Evolutionary conservation across 1,140 invertebrate species (phyloP).

Genomic region (Aphidius ervi): DNA sequence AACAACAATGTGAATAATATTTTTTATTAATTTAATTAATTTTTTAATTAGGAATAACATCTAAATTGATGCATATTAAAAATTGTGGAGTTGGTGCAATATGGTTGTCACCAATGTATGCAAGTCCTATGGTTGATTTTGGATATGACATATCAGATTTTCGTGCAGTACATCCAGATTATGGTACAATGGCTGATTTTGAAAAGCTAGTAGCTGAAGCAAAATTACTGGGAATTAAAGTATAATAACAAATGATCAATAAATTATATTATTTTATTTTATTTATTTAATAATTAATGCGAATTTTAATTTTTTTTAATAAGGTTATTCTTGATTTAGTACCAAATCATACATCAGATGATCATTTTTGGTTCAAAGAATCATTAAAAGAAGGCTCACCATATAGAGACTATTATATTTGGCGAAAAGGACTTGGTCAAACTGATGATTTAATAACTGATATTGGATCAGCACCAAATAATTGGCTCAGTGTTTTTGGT

Average conservation of each 20-base stretch:
- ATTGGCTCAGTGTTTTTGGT: slow-evolving; percentile 58
- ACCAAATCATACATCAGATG: slow-evolving; percentile 72
- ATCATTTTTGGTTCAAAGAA: slow-evolving; percentile 69
- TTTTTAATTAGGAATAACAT: slow-evolving; percentile 37
- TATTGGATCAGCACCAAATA: slow-evolving; percentile 50
- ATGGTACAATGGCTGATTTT: slow-evolving; percentile 64
- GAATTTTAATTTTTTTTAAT: background rate
- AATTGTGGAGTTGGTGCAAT: slow-evolving; percentile 54
- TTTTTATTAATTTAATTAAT: background rate
- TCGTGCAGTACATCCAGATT: slow-evolving; percentile 56
- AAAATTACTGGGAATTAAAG: slow-evolving; percentile 48
- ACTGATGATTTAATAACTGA: slow-evolving; percentile 1
- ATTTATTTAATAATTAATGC: slow-evolving; percentile 4
- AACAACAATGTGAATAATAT: no score
- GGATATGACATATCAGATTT: slow-evolving; percentile 66
- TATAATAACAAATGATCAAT: slow-evolving; percentile 19
- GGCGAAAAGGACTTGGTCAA: slow-evolving; percentile 54
- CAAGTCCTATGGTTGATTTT: slow-evolving; percentile 63
- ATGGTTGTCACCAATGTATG: slow-evolving; percentile 66
- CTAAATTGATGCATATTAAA: slow-evolving; percentile 50
- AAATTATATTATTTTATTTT: slow-evolving; percentile 1
- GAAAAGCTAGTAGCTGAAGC: slow-evolving; percentile 53
- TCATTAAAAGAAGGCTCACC: slow-evolving; percentile 54
- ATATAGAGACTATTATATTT: slow-evolving; percentile 72
- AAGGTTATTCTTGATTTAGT: slow-evolving; percentile 46